These are phyloP conservation scores for Tridacna crocea DNA, from an alignment of 2,888 invertebrate genomes.

Conservation along the genomic window DNA sequence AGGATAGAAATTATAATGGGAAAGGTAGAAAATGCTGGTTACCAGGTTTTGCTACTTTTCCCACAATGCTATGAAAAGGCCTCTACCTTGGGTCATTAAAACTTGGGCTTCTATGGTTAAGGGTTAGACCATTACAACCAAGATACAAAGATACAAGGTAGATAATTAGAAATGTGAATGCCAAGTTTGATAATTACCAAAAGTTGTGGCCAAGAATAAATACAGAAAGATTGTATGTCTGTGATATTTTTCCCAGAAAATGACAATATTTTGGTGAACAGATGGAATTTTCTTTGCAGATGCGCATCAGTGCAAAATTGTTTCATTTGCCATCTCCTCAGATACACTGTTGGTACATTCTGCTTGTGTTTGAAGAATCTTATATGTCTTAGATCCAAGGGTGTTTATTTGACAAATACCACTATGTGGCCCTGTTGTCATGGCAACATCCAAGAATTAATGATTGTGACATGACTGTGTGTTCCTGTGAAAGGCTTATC, in stretches of 20 bases:
- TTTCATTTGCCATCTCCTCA: not conserved
- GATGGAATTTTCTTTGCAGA: not conserved
- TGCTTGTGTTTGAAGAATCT: not conserved
- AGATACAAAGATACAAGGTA: not conserved
- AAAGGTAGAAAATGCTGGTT: no score
- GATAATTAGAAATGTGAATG: not conserved
- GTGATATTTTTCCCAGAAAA: constrained; percentile 5
- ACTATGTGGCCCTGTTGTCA: constrained; percentile 51
- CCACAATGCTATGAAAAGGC: no score
- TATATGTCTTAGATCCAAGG: constrained; percentile 21
- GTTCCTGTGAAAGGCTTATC: constrained; percentile 47
- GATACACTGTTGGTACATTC: no score
- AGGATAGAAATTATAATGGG: no score
- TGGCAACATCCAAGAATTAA: constrained; percentile 41
- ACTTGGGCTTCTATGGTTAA: no score
- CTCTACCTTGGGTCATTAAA: no score
- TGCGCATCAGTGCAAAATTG: not conserved
- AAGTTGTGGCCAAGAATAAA: constrained; percentile 13
- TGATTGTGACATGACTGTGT: constrained; percentile 38
- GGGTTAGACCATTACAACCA: no score
- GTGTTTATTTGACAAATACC: constrained; percentile 30
- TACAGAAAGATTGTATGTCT: constrained; percentile 2
- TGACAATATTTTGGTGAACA: not conserved
- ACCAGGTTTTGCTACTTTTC: no score
- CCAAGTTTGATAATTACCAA: constrained; percentile 17